Base-by-base conservation (phyloP, 1,140 invertebrate species). In the Gyrodactylus bullatarudis region DNA sequence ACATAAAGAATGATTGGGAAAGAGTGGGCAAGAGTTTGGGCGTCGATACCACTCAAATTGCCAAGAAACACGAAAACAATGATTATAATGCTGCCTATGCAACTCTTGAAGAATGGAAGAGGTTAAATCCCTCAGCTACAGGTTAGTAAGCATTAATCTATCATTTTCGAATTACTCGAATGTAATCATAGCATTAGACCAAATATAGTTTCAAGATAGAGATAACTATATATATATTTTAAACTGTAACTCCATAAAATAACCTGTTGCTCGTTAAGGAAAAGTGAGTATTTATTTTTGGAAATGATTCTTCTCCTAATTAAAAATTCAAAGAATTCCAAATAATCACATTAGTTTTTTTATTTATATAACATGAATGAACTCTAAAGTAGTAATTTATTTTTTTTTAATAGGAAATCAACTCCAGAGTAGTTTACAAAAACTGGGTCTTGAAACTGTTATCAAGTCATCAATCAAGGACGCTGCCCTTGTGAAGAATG, bases 1-100 rank as follows among this genome's bases (percentile, higher is more conserved):
- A 71, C 21, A 71, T 71, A 23, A 24, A 24, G 24, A 24, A 24
- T 2, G 70, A 71, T 26, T 71, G 70, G 70, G 70, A 71, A n/a
- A 71, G 24, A 26, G 21, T 71, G 1, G 70, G 21, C 20, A 16
- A 16, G 2, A 20, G 1, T 26, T 23, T 71, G 20, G 70, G 70
- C 20, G 24, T 71, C 24, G 70, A 71, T 26, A 23, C 20, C 20
- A 1, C 20, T 1, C 21, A 24, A 20, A 71, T 71, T 20, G 8
- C 34, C 8, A 54, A 54, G 34, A 71, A 23, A 24, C 21, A 71
- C 24, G 24, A 71, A 20, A 20, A 19, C 1, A 25, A 21, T 8
- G 70, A 71, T n/a, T 2, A 71, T 23, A 1, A 71, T 16, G 20
- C 70, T 1, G 70, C 70, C 21, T 71, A 71, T 71, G 70, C 70